Percentiles rank a stretch among this genome's conserved stretches.
These are phyloP conservation scores for Pteronotus mesoamericanus DNA, from an alignment of 2,797 vertebrate genomes.

Conservation along the genomic window DNA sequence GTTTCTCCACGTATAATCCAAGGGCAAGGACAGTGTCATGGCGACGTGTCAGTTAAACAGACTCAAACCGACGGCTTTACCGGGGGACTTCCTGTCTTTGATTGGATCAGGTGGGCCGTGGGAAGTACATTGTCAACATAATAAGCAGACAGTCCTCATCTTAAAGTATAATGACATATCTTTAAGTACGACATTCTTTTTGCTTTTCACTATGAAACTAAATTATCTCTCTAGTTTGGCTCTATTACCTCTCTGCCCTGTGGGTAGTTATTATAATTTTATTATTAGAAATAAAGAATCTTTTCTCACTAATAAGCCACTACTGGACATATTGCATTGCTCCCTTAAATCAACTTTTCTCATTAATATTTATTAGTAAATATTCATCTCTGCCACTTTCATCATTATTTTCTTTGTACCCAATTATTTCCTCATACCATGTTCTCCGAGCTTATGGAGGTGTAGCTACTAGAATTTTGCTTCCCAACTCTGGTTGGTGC, in stretches of 20 bases:
- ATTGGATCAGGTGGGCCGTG: neutral
- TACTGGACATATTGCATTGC: neutral
- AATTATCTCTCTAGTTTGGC: neutral
- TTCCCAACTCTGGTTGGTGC: neutral
- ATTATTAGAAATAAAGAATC: neutral
- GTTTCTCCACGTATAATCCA: neutral
- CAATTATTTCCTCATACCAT: neutral
- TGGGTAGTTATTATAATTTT: neutral
- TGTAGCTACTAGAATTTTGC: neutral
- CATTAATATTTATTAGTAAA: neutral
- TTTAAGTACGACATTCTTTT: neutral
- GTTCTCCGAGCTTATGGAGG: neutral
- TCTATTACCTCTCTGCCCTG: neutral
- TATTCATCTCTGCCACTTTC: neutral
- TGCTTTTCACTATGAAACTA: neutral
- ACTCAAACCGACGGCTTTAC: neutral
- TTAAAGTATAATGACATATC: neutral
- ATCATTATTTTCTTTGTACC: neutral
- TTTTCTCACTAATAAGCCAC: neutral
- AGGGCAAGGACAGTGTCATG: neutral
- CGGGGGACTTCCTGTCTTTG: neutral
- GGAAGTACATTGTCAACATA: neutral
- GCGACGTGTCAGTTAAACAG: neutral
- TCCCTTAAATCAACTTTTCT: neutral
- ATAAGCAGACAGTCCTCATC: neutral